A percentile compares a stretch with the other conserved stretches of the same genome.
Conservation (phyloP, 2,888 invertebrate genomes). For the Acanthosepion esculentum region DNA sequence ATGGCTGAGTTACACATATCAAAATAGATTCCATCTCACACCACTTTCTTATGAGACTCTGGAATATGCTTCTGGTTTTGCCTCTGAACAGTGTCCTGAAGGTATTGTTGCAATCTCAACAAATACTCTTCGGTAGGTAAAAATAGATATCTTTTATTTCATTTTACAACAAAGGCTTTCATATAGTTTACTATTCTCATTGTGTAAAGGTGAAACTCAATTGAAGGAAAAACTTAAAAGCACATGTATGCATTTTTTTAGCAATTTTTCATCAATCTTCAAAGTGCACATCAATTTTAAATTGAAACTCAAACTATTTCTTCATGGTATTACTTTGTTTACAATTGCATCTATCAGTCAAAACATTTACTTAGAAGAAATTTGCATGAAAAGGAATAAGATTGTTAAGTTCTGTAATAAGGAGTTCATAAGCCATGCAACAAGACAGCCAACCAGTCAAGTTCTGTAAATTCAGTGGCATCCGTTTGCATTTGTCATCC, state of each 20-base stretch:
- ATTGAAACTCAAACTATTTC: too few species aligned
- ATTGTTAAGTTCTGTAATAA: too few species aligned
- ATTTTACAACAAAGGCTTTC: not conserved
- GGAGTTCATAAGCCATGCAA: too few species aligned
- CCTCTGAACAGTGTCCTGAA: conserved; percentile 96
- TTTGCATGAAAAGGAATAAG: too few species aligned
- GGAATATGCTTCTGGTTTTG: conserved; percentile 97
- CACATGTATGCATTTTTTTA: not conserved
- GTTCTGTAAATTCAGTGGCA: not conserved
- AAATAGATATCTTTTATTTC: not conserved
- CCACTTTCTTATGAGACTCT: conserved; percentile 96
- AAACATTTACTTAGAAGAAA: too few species aligned
- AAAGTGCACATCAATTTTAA: not conserved
- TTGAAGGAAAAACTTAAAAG: too few species aligned
- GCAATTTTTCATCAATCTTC: not conserved
- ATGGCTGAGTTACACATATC: conserved; percentile 98
- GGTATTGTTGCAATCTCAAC: conserved; percentile 99
- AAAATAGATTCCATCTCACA: conserved; percentile 91
- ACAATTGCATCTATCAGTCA: too few species aligned
- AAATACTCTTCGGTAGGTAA: conserved; percentile 85
- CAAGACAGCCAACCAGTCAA: not conserved
- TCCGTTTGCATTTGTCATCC: not conserved
- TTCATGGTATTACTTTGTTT: too few species aligned
- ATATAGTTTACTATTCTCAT: not conserved
- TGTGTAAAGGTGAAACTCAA: not conserved